Evolutionary conservation across 2,113 vertebrate species (phyloP).

Genomic region (Eurypyga helias): DNA sequence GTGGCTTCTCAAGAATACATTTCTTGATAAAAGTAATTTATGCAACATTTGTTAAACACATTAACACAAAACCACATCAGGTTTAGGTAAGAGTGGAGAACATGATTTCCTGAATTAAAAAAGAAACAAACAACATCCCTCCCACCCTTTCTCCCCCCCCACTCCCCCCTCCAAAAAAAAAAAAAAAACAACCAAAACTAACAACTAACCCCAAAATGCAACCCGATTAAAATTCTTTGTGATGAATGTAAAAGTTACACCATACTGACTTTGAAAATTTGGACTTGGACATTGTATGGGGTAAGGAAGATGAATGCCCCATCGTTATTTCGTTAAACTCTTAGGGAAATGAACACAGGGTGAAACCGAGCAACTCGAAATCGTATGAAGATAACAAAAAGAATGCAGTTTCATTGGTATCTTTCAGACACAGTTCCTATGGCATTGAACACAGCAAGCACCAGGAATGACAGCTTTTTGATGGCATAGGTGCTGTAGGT

Average conservation of each 20-base stretch:
- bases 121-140: not conserved
- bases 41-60: not conserved
- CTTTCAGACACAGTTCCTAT: not conserved
- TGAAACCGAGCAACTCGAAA: not conserved
- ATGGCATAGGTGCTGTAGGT: not conserved
- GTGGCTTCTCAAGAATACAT: not conserved
- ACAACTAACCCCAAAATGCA: not conserved
- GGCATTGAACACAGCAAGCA: not conserved
- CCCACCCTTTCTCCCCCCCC: no score
- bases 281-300: not conserved
- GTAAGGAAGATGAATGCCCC: not conserved
- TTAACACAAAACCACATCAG: not conserved
- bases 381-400: not conserved
- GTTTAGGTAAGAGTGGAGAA: slow-evolving; percentile 8
- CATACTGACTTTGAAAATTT: not conserved
- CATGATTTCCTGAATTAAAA: not conserved
- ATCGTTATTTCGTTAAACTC: not conserved
- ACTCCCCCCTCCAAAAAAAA: no score
- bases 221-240: slow-evolving; percentile 19
- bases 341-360: not conserved
- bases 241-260: not conserved
- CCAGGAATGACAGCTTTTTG: not conserved
- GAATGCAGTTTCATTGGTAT: not conserved
- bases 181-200: no score
- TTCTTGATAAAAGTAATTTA: slow-evolving; percentile 41